Evolutionary conservation across 2,113 vertebrate genomes (phyloP).

Genomic region (Pluvialis apricaria): DNA sequence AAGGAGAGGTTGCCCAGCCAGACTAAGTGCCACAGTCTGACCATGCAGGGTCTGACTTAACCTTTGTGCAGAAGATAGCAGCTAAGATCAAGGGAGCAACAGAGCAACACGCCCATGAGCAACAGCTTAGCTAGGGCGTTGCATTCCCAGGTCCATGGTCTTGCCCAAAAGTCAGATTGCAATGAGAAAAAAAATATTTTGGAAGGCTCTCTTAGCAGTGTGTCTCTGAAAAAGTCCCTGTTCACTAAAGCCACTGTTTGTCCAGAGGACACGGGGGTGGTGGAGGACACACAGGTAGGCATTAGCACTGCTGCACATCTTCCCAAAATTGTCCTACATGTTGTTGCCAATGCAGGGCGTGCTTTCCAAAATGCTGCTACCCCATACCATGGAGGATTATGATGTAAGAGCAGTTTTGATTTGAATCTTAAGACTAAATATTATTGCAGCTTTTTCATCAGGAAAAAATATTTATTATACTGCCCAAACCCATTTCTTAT

Average conservation of each 20-base stretch:
- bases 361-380: not conserved
- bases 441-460: not conserved
- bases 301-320: not conserved
- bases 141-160: accelerated
- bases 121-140: not conserved
- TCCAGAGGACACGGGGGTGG: not conserved
- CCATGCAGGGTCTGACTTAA: not conserved
- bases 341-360: not conserved
- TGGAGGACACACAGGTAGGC: not conserved
- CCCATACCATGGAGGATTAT: not conserved
- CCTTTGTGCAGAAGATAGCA: not conserved
- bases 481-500: not conserved
- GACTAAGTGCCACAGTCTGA: not conserved
- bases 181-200: not conserved
- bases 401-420: not conserved
- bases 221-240: not conserved
- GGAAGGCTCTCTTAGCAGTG: not conserved
- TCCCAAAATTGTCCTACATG: not conserved
- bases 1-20: not conserved
- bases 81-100: not conserved
- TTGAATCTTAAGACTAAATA: not conserved
- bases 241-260: not conserved
- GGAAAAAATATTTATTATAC: not conserved
- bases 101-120: accelerated
- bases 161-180: not conserved